Evolutionary conservation across 1,140 invertebrate species (phyloP), one percentile per base, ranked within the genome.

Genomic region (Druon quercuslanigerum): DNA sequence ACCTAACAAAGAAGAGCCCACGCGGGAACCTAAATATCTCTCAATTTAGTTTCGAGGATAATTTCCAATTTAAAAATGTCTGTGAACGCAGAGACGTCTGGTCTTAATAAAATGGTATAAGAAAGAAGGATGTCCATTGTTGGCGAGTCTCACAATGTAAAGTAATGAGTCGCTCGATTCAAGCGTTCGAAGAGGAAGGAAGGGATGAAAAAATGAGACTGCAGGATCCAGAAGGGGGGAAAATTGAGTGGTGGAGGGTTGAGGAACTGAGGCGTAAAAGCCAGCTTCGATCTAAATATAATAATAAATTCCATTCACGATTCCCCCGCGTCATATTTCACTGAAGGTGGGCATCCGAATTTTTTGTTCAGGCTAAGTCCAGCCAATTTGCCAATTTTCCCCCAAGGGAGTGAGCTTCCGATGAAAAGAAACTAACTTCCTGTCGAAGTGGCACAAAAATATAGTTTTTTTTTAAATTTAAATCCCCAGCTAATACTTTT

Each of bases 81-180:
- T 66, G 57, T 6, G 20, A 25, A 16, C 25, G 57, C 16, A 66
- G 57, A 66, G 16, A 25, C 16, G 57, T 66, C 57, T 40, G 5
- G 57, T 33, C 25, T 33, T 33, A 5, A 33, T 33, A 5, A 66
- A 66, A 66, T 66, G 19, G 57, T 66, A 33, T 33, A 33, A 77
- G 33, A 50, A 77, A 57, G 60, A 81, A 66, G 78, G 46, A 57
- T 66, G 25, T 51, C 72, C 57, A 79, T 81, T 79, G 78, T 81
- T 66, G 72, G 14, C 51, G 33, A 52, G 40, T 72, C 40, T 40
- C 72, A 73, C 80, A 81, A 79, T 76, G 54, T 74, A 74, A 79
- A 81, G 73, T 79, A 81, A 81, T 76, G 79, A 81, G 77, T 81
- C 72, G 74, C 74, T 72, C 57, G 80, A 81, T 79, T 74, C 71